A percentile compares a stretch with the other conserved stretches of the same genome.
These are phyloP conservation scores for Quadriops clusia DNA, from an alignment of 2,888 invertebrate genomes.

Conservation along the genomic window DNA sequence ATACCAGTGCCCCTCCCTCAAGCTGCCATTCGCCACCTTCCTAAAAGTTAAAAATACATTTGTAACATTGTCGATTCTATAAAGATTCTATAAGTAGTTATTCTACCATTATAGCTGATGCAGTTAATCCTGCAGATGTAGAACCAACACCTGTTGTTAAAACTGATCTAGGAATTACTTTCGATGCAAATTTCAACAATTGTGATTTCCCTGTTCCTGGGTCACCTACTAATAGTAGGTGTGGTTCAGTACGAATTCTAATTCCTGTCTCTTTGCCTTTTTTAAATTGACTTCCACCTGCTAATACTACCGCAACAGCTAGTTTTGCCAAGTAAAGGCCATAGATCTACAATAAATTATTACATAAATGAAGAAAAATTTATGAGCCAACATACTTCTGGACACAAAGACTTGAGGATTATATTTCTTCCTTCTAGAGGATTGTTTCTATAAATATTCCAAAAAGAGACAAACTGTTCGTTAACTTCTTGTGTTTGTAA, in stretches of 20 bases:
- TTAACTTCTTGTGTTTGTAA: slow-evolving; percentile 51
- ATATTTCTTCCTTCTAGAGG: slow-evolving; percentile 64
- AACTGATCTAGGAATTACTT: slow-evolving; percentile 59
- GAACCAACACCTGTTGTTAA: slow-evolving; percentile 79
- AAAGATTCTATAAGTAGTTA: background rate
- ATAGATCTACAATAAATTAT: slow-evolving; percentile 52
- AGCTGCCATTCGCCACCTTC: slow-evolving; percentile 84
- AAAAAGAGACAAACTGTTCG: slow-evolving; percentile 60
- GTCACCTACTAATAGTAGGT: slow-evolving; percentile 78
- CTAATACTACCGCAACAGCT: slow-evolving; percentile 58
- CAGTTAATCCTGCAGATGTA: slow-evolving; percentile 80
- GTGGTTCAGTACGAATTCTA: slow-evolving; percentile 62
- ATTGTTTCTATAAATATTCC: slow-evolving; percentile 49
- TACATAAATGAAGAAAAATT: slow-evolving; percentile 3
- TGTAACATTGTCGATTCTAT: slow-evolving; percentile 2
- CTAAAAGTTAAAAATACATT: slow-evolving; percentile 34
- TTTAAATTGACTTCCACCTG: slow-evolving; percentile 43
- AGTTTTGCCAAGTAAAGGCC: slow-evolving; percentile 81
- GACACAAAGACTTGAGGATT: slow-evolving; percentile 70
- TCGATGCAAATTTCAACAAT: slow-evolving; percentile 59
- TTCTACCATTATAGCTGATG: slow-evolving; percentile 67
- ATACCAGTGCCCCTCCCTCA: slow-evolving; percentile 79
- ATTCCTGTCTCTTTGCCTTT: slow-evolving; percentile 27
- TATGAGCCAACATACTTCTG: slow-evolving; percentile 46
- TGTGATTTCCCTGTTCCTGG: slow-evolving; percentile 86